Conservation (phyloP, 2,113 vertebrate species). For the Tachycineta bicolor region DNA sequence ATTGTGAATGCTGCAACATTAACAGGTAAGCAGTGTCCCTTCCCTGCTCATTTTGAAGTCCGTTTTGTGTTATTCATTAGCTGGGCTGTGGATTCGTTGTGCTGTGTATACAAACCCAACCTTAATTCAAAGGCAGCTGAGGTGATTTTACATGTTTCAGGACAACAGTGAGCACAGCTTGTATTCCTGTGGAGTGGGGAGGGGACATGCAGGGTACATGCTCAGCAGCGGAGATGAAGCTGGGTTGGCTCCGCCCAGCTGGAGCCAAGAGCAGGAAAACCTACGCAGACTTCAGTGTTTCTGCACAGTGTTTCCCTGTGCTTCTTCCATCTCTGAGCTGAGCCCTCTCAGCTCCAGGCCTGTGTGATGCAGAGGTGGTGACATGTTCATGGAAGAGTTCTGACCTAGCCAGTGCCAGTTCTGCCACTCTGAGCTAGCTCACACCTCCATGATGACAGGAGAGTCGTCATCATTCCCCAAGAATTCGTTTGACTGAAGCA, state of each 20-base stretch:
- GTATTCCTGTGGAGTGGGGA: background rate
- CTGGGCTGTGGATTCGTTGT: background rate
- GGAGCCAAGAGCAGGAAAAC: background rate
- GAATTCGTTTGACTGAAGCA: background rate
- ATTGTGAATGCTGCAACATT: slow-evolving; percentile 92
- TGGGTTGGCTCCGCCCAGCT: background rate
- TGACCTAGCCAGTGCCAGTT: background rate
- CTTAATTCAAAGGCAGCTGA: background rate
- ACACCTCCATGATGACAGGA: background rate
- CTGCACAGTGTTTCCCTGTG: background rate
- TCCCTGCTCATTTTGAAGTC: background rate
- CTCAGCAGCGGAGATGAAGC: background rate
- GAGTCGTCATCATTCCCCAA: background rate
- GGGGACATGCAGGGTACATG: fast-evolving
- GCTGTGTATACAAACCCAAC: background rate
- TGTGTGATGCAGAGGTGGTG: background rate
- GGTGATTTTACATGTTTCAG: background rate
- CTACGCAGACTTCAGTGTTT: fast-evolving
- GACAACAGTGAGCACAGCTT: background rate
- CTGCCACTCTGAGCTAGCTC: background rate
- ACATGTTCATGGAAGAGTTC: background rate
- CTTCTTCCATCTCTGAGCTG: background rate
- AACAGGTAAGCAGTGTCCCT: slow-evolving; percentile 81
- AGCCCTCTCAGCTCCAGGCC: background rate
- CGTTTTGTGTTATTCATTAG: background rate